These are phyloP conservation scores for Pelobates cultripes DNA, from an alignment of 2,797 vertebrate genomes.

Conservation along the genomic window DNA sequence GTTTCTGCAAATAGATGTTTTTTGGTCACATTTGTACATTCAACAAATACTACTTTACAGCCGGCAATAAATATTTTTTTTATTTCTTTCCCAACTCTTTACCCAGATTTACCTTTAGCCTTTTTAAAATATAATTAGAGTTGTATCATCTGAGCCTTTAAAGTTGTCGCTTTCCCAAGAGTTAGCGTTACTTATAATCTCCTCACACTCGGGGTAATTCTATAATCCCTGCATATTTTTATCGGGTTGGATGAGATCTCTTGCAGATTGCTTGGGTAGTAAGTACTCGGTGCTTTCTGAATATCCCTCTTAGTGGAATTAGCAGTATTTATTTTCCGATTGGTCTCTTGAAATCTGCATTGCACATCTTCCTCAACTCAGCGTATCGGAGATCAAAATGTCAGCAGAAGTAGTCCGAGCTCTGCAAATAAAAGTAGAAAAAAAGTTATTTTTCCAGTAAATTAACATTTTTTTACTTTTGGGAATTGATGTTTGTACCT, in stretches of 20 bases:
- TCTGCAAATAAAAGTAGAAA: too few species aligned
- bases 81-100: neutral
- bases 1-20: neutral
- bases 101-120: neutral
- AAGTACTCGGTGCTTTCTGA: neutral
- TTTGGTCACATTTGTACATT: neutral
- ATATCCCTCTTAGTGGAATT: constrained; percentile 4
- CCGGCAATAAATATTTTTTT: neutral
- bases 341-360: constrained; percentile 4
- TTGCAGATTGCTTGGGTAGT: neutral
- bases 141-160: neutral
- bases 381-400: neutral
- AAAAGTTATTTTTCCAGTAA: too few species aligned
- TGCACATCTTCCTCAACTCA: neutral
- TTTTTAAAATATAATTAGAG: neutral
- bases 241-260: neutral
- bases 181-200: neutral
- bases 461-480: too few species aligned
- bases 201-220: neutral
- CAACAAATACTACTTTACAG: neutral
- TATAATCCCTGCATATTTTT: neutral
- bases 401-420: neutral
- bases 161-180: neutral
- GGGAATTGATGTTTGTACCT: too few species aligned
- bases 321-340: neutral